Evolutionary conservation across 2,888 invertebrate species (phyloP).

Genomic region (Chorisops tibialis): DNA sequence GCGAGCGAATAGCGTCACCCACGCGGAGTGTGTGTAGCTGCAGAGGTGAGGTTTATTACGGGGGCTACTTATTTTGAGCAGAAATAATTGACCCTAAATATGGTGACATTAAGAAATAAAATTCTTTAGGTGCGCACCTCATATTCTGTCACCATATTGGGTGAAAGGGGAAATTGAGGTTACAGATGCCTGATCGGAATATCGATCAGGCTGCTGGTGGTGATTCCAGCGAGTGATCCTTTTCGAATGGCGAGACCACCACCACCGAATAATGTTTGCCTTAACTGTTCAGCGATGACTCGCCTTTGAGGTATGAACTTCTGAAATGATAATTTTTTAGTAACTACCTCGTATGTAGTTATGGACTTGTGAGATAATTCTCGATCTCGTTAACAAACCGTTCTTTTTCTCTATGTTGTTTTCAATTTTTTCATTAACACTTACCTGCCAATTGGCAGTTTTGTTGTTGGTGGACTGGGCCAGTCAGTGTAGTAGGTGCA

Average conservation of each 20-base stretch:
- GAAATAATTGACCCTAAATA: constrained; percentile 9
- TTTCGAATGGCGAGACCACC: no score
- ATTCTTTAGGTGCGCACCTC: neutral
- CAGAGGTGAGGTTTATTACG: neutral
- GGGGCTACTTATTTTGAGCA: constrained; percentile 5
- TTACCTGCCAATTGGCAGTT: constrained; percentile 26
- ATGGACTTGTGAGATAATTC: constrained; percentile 14
- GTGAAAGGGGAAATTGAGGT: constrained; percentile 10
- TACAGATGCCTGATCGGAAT: constrained; percentile 1
- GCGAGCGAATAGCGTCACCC: no score
- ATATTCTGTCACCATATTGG: neutral
- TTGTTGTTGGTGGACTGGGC: constrained; percentile 32
- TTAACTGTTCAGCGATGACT: no score
- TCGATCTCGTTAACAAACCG: constrained; percentile 28
- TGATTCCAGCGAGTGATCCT: no score
- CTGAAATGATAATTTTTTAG: no score
- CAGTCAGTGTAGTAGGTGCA: no score
- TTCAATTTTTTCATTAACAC: constrained; percentile 33
- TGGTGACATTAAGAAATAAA: neutral
- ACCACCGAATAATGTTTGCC: no score
- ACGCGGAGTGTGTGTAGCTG: no score
- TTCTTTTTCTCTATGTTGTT: constrained; percentile 30
- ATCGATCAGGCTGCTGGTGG: no score
- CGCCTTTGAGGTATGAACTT: no score
- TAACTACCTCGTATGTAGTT: constrained; percentile 1